A percentile compares a stretch with the other conserved stretches of the same genome.
Conservation (phyloP, 2,888 invertebrate genomes). For the Ormyrus pomaceus region DNA sequence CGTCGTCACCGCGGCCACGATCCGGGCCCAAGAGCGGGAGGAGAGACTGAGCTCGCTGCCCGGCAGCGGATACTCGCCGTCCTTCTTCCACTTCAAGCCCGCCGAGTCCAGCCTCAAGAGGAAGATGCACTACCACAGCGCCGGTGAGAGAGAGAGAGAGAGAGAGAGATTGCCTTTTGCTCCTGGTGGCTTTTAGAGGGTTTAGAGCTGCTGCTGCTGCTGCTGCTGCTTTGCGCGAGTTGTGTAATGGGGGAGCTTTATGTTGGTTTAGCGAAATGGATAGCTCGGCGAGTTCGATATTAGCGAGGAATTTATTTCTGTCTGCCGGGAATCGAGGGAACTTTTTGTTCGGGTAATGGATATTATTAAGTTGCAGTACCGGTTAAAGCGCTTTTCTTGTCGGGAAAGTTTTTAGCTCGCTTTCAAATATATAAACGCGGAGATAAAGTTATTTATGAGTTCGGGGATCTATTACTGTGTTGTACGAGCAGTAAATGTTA, state of each 20-base stretch:
- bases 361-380: no score
- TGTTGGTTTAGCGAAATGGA: background rate
- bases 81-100: constrained; percentile 95
- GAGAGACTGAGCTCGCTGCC: constrained; percentile 88
- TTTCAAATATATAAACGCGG: no score
- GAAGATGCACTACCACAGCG: constrained; percentile 76
- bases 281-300: background rate
- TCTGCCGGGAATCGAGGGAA: no score
- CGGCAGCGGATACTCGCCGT: constrained; percentile 91
- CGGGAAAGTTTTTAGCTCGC: no score
- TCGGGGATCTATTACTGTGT: no score
- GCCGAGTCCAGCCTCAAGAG: constrained; percentile 86
- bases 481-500: no score
- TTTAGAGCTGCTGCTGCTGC: background rate
- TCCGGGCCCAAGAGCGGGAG: constrained; percentile 85
- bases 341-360: no score
- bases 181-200: background rate
- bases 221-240: no score
- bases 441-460: no score
- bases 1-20: constrained; percentile 75
- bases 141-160: constrained; percentile 65
- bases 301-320: no score
- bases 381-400: no score
- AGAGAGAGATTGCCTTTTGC: constrained; percentile 17
- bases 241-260: background rate